Evolutionary conservation across 2,113 vertebrate genomes (phyloP).

Genomic region (Petromus typicus): DNA sequence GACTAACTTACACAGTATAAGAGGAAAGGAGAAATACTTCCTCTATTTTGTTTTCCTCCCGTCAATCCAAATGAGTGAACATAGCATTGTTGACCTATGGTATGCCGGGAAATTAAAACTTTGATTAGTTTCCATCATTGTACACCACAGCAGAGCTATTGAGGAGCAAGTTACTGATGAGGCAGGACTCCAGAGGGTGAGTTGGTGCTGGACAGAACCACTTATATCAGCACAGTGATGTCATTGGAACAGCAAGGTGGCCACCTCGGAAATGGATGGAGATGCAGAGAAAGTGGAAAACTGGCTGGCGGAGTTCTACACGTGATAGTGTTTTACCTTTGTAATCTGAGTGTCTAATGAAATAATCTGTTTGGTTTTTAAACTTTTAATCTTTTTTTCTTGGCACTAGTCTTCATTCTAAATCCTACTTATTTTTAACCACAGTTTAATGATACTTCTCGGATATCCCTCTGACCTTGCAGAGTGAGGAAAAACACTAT

Average conservation of each 20-base stretch:
- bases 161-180: neutral
- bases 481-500: neutral
- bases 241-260: neutral
- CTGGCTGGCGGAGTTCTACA: neutral
- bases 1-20: neutral
- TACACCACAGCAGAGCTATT: neutral
- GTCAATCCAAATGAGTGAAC: neutral
- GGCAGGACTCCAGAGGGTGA: neutral
- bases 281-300: neutral
- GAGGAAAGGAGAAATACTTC: neutral
- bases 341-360: neutral
- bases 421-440: neutral
- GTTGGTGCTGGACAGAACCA: neutral
- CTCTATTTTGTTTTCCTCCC: neutral
- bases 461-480: neutral
- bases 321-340: neutral
- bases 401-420: neutral
- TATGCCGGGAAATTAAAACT: neutral
- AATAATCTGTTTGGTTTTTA: neutral
- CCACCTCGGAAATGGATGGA: neutral
- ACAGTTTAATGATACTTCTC: neutral
- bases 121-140: neutral
- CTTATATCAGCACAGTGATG: rapidly evolving
- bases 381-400: neutral
- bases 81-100: neutral